A percentile compares a stretch with the other conserved stretches of the same genome.
Evolutionary conservation across 2,888 invertebrate genomes (phyloP).

Genomic region (Ceriagrion tenellum): DNA sequence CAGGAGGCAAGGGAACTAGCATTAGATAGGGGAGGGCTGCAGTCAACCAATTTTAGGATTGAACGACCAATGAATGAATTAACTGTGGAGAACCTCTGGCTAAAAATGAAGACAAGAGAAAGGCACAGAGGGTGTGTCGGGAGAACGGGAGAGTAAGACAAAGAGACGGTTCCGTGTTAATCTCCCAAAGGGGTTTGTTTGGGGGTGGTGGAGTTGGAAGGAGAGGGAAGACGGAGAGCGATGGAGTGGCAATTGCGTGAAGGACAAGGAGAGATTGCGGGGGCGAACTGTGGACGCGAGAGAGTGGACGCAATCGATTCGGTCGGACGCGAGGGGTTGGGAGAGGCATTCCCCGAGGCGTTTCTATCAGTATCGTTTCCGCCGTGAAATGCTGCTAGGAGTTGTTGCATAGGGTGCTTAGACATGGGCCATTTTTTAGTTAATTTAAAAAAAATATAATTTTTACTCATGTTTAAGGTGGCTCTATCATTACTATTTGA

Average conservation of each 20-base stretch:
- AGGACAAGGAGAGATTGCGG: slow-evolving; percentile 39
- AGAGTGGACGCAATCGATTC: not conserved
- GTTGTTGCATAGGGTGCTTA: too few relatives aligned
- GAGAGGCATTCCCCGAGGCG: not conserved
- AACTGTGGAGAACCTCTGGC: not conserved
- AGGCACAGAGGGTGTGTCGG: not conserved
- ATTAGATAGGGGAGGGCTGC: too few relatives aligned
- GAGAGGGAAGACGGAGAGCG: not conserved
- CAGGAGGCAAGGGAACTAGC: too few relatives aligned
- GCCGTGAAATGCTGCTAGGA: too few relatives aligned
- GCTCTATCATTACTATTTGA: too few relatives aligned
- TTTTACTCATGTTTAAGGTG: too few relatives aligned
- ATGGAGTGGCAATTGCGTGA: not conserved
- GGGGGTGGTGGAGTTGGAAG: not conserved
- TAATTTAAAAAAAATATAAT: too few relatives aligned
- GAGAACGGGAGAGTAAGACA: not conserved
- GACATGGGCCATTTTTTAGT: too few relatives aligned
- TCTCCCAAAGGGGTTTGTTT: not conserved
- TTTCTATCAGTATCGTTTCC: too few relatives aligned
- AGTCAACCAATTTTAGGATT: too few relatives aligned
- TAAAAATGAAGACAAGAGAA: not conserved
- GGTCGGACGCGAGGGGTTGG: not conserved
- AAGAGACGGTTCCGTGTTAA: not conserved
- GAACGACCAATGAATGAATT: too few relatives aligned
- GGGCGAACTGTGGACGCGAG: not conserved